Evolutionary conservation across 2,888 invertebrate genomes (phyloP), one percentile per base, ranked within the genome.

Genomic region (Argyresthia albistria): DNA sequence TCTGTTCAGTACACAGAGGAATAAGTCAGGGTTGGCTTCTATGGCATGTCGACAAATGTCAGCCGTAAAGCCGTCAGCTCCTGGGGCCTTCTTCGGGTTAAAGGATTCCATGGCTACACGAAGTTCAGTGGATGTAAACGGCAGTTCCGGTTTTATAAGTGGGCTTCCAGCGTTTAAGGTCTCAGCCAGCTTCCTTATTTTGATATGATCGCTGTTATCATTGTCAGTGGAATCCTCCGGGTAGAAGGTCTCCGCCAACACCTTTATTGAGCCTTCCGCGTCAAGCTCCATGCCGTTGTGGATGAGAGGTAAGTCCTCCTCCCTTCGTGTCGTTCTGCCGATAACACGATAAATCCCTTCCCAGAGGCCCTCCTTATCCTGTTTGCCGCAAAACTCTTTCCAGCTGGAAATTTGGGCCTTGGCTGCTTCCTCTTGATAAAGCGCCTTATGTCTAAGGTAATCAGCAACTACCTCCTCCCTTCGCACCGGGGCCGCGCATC

Each of bases 61-160:
- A 0, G 56, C 53, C 1, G 56, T 56, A 12, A 54, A 54, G 1
- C 52, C 54, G 10, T 56, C 56, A 12, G 35, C 35, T 7, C 56
- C 56, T 3, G 56, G 56, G 11, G 56, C 56, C 36, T 53, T 56
- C 16, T 54, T 54, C 1, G 54, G 56, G 43, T 53, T 56, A 9
- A 56, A 45, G 1, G 15, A 10, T 0, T 35, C 25, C n/a, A 46
- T 4, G 2, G 50, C 53, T 9, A 1, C 0, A 1, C 46, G 10
- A 10, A 56, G 35, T 37, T 56, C 54, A 2, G 35, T 4, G 1
- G 11, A 8, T 4, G 51, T 54, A 14, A 56, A 54, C 9, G 54
- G 56, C 3, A 6, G 25, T 4, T 25, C 25, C 2, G 2, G 25
- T 25, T 25, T 6, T 4, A 4, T 6, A n/a, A n/a, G n/a, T 1